Base-by-base conservation (phyloP, 2,113 vertebrate genomes). In the Albula goreensis region DNA sequence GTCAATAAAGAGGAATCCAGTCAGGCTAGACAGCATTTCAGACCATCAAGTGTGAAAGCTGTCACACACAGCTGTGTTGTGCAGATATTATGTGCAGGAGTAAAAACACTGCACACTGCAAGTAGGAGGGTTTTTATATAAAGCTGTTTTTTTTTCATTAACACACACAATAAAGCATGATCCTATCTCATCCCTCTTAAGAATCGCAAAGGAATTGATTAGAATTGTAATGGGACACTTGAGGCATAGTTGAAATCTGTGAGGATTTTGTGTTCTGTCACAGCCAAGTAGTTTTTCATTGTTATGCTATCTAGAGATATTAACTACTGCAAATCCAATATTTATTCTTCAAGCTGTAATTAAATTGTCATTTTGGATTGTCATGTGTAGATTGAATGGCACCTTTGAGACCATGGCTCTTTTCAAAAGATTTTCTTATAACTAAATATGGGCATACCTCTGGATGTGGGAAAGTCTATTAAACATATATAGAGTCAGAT, bases 271-370 rank as follows among this genome's bases (percentile, higher is more conserved):
- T 83, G 31, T 57, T 57, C n/a, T 12, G 53, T 57, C 25, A 6
- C 31, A 51, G 51, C 15, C 84, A 77, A 57, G 31, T 6, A 6
- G 25, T 13, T 19, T 10, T 48, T 52, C 25, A 22, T 31, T 78
- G 77, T 74, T 74, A 74, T 79, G 84, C 52, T 85, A 80, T 80
- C 84, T 60, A 48, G 78, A 53, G 53, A 25, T 78, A 85, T 60
- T 52, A 74, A n/a, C 70, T 74, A n/a, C 70, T 56, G 77, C 77
- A 56, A 82, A 82, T 50, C 77, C 3, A 57, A 11, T 80, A 25
- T 50, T 80, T n/a, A 4, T 48, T 4, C 74, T 57, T 56, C 15
- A 85, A 60, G 41, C 25, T 19, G 31, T 48, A 4, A 78, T 85
- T 82, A 51, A 53, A 31, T 82, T 53, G 51, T 52, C 52, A 56